A percentile compares a stretch with the other conserved stretches of the same genome.
Conservation (phyloP, 2,797 vertebrate genomes). For the Sebastes hubbsi region DNA sequence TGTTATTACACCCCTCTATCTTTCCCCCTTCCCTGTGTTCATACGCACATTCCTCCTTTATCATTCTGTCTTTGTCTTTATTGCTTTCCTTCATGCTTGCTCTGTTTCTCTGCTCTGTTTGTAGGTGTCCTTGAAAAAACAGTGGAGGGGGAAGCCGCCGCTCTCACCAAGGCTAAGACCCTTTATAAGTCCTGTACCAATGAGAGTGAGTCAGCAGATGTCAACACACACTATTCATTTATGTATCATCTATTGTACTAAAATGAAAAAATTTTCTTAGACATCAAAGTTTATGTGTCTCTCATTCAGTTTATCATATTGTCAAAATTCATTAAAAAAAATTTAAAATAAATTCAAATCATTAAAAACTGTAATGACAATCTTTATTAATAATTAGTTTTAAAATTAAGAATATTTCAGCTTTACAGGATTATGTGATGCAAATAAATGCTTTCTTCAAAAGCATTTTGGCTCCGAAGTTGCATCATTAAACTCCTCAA, state of each 20-base stretch:
- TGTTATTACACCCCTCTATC: neutral
- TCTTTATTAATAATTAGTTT: neutral
- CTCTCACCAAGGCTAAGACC: slow-evolving; percentile 92
- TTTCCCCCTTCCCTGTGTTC: neutral
- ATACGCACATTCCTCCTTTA: neutral
- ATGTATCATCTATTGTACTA: neutral
- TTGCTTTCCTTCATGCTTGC: slow-evolving; percentile 8
- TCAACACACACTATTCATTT: neutral
- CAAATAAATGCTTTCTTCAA: neutral
- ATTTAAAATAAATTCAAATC: too few relatives aligned
- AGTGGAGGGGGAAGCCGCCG: slow-evolving; percentile 72
- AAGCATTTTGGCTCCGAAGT: neutral
- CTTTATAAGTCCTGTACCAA: slow-evolving; percentile 94
- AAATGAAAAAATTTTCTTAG: neutral
- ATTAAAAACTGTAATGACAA: neutral
- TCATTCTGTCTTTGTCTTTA: slow-evolving; percentile 10
- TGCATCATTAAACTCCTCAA: neutral
- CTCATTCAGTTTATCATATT: neutral
- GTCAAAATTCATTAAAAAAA: neutral
- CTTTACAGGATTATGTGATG: neutral
- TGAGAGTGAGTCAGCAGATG: slow-evolving; percentile 87
- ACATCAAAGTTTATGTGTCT: neutral
- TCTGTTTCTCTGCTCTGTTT: slow-evolving; percentile 47
- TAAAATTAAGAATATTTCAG: neutral
- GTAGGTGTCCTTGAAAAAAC: slow-evolving; percentile 83